A percentile compares a stretch with the other conserved stretches of the same genome.
Evolutionary conservation across 2,797 vertebrate species (phyloP).

Genomic region (Muscicapa comitata): DNA sequence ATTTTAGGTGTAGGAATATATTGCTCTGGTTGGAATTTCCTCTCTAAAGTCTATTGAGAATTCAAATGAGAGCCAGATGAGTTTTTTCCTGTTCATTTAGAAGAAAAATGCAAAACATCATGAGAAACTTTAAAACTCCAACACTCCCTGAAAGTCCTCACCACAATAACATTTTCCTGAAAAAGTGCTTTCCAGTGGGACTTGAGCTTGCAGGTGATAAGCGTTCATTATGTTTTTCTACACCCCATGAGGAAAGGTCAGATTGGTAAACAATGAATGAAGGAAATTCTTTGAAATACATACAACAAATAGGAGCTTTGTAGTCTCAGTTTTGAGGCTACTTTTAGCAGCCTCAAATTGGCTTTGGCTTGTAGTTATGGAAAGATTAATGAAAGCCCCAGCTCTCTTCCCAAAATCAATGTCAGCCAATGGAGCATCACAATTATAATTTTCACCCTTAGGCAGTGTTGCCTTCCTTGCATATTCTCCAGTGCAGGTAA

Average conservation of each 20-base stretch:
- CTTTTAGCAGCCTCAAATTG: background rate
- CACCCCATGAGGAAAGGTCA: background rate
- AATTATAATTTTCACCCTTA: background rate
- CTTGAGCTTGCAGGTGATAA: slow-evolving; percentile 8
- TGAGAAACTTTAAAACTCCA: slow-evolving; percentile 57
- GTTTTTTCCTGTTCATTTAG: slow-evolving; percentile 37
- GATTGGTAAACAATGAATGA: background rate
- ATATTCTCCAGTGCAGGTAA: background rate
- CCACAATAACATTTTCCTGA: slow-evolving; percentile 1
- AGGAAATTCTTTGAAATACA: slow-evolving; percentile 7
- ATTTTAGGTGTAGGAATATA: slow-evolving; percentile 55
- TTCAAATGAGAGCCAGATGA: slow-evolving; percentile 70
- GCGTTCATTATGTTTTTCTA: background rate
- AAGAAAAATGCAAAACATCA: slow-evolving; percentile 57
- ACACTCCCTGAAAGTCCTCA: slow-evolving; percentile 29
- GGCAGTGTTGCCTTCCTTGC: background rate
- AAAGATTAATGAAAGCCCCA: background rate
- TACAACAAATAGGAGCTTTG: background rate
- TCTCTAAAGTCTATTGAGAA: slow-evolving; percentile 63
- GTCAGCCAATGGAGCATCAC: background rate
- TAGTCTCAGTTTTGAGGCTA: background rate
- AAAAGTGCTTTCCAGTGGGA: slow-evolving; percentile 8
- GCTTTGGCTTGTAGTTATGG: background rate
- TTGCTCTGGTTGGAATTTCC: slow-evolving; percentile 70
- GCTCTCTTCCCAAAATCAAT: background rate